Percentiles rank a stretch among this genome's conserved stretches.
Evolutionary conservation across 2,888 invertebrate genomes (phyloP).

Genomic region (Coelogynopora nodosa): DNA sequence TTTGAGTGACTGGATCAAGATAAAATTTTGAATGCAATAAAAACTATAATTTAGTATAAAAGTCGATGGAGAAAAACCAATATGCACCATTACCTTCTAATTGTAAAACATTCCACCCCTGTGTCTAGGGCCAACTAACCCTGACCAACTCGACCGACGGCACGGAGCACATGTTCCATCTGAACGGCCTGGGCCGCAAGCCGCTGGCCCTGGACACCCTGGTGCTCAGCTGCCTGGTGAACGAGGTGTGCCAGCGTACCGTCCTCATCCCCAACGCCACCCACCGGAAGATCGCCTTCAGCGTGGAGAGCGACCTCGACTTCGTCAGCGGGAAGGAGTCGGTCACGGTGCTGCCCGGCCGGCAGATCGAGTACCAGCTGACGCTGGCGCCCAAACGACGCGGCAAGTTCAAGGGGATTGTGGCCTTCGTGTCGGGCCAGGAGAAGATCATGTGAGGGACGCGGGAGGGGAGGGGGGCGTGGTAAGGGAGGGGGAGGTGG

Average conservation of each 20-base stretch:
- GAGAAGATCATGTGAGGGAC: constrained; percentile 23
- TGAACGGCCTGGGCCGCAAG: constrained; percentile 56
- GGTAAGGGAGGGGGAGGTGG: constrained; percentile 61
- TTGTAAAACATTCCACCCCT: too few species aligned
- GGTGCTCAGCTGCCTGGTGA: constrained; percentile 52
- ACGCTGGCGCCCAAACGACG: constrained; percentile 54
- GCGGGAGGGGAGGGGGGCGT: constrained; percentile 52
- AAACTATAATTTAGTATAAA: too few species aligned
- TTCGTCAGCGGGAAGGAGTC: constrained; percentile 56
- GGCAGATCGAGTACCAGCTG: constrained; percentile 55
- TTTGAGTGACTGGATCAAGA: too few species aligned
- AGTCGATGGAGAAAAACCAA: too few species aligned
- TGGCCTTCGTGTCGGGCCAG: constrained; percentile 57
- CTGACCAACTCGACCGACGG: constrained; percentile 57
- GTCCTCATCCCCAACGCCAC: constrained; percentile 56
- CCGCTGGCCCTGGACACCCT: constrained; percentile 59
- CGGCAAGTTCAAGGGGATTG: constrained; percentile 57
- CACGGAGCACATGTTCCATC: constrained; percentile 55
- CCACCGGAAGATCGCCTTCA: constrained; percentile 57
- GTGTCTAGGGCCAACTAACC: constrained; percentile 55
- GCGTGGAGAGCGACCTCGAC: constrained; percentile 59
- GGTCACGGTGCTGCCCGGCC: constrained; percentile 56
- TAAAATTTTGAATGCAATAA: too few species aligned
- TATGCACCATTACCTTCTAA: too few species aligned
- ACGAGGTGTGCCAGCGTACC: constrained; percentile 50